Base-by-base conservation (phyloP, 2,888 invertebrate genomes). In the Cheilosia impressa region DNA sequence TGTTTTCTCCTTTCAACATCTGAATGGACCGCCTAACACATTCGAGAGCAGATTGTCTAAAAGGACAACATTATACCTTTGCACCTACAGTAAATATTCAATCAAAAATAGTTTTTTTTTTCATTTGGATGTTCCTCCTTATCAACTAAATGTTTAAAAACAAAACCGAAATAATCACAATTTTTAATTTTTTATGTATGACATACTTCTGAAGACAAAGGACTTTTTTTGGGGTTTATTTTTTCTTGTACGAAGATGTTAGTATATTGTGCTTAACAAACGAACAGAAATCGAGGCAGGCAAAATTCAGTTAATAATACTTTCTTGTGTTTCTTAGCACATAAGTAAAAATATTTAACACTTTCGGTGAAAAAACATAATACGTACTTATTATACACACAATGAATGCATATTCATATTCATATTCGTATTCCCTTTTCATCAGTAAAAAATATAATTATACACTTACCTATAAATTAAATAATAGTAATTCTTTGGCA, bases 61-160 rank as follows among this genome's bases (percentile, higher is more conserved):
- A 85, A 81, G 76, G 76, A 85, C 80, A 77, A 73, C 22, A 62
- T 71, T 72, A 3, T 3, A 50, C 76, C 63, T 77, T 72, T 85
- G 62, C 66, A 58, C 63, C 87, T 87, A 87, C 87, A 87, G 87
- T 87, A 87, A 82, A 87, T 73, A 53, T 81, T 68, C 24, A 58
- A 68, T 87, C 72, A 73, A 87, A 87, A 87, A 87, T 87, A 87
- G 77, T 81, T 72, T 45, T 55, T 19, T 41, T 71, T 71, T 68
- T 38, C 5, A 38, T 60, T 52, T 68, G 80, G 55, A 75, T 19
- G 9, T 62, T 62, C 22, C 6, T 69, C 47, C 41, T 52, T 22
- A 22, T 53, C 1, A 53, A 58, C 58, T 62, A 13, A 69, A 76
- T 22, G 38, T 60, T 52, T n/a, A 55, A 77, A 41, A 24, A 62